phyloP scores from a whole-genome alignment of 2,888 invertebrate genomes.

The Dione juno region DNA sequence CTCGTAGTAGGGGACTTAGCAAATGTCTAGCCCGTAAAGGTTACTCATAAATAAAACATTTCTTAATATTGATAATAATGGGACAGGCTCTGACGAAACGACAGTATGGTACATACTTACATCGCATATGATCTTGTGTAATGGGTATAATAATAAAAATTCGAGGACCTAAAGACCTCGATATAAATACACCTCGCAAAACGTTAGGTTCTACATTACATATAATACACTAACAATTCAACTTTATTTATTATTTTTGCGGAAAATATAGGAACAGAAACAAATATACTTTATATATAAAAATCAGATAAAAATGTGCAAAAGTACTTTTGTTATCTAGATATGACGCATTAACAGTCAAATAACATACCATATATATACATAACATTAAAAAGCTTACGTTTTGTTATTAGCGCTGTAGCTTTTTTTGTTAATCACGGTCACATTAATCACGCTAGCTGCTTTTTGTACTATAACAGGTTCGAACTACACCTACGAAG shows the following conservation, averaged over 20 bases:
- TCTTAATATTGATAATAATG: conserved; percentile 43
- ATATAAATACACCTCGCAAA: neutral
- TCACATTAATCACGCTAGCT: conserved; percentile 13
- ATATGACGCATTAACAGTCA: neutral
- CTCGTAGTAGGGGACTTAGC: conserved; percentile 60
- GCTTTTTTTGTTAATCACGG: neutral
- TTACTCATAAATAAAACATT: conserved; percentile 59
- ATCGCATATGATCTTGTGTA: conserved; percentile 6
- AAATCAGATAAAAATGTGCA: neutral
- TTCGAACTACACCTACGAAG: conserved; percentile 8
- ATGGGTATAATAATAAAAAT: conserved; percentile 6
- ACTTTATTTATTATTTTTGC: neutral
- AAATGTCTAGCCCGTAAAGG: conserved; percentile 62
- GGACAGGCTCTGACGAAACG: conserved; percentile 16
- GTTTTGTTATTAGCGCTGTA: conserved; percentile 5
- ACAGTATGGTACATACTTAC: neutral
- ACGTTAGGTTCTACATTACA: neutral
- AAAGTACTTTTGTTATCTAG: neutral
- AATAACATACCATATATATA: no score
- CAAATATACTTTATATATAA: neutral
- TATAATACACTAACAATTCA: neutral
- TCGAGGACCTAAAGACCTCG: neutral
- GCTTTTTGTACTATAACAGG: conserved; percentile 4
- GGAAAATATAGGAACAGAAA: neutral
- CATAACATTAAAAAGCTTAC: neutral